Percentiles rank a stretch among this genome's conserved stretches.
Conservation (phyloP, 2,113 vertebrate genomes). For the Pterocles gutturalis region DNA sequence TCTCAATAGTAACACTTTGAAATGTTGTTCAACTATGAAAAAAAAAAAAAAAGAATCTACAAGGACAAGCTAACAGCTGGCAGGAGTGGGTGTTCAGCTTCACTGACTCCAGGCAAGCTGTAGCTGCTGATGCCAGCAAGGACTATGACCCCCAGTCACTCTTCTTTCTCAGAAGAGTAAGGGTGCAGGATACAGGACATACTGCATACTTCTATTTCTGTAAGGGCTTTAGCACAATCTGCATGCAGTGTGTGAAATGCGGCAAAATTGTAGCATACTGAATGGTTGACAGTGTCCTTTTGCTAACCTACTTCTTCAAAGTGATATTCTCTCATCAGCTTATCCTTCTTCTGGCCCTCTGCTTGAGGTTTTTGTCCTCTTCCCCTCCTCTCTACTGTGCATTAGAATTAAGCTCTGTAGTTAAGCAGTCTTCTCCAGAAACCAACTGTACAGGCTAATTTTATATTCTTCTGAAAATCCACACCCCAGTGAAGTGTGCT, state of each 20-base stretch:
- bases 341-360: conserved; percentile 49
- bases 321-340: conserved; percentile 50
- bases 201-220: neutral
- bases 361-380: conserved; percentile 68
- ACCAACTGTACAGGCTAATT: conserved; percentile 19
- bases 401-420: conserved; percentile 34
- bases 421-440: conserved; percentile 47
- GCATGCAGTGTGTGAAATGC: neutral
- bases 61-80: neutral
- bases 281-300: conserved; percentile 50
- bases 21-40: neutral
- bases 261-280: neutral
- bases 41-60: neutral
- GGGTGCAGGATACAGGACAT: neutral
- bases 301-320: conserved; percentile 52
- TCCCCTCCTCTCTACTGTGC: conserved; percentile 18
- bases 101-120: neutral
- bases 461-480: conserved; percentile 55
- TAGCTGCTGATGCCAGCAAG: conserved; percentile 25
- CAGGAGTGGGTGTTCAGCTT: neutral
- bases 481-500: neutral
- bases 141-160: neutral
- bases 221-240: conserved; percentile 17
- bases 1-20: neutral
- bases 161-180: neutral